Conservation (phyloP, 2,113 vertebrate genomes). For the Callorhinus ursinus region DNA sequence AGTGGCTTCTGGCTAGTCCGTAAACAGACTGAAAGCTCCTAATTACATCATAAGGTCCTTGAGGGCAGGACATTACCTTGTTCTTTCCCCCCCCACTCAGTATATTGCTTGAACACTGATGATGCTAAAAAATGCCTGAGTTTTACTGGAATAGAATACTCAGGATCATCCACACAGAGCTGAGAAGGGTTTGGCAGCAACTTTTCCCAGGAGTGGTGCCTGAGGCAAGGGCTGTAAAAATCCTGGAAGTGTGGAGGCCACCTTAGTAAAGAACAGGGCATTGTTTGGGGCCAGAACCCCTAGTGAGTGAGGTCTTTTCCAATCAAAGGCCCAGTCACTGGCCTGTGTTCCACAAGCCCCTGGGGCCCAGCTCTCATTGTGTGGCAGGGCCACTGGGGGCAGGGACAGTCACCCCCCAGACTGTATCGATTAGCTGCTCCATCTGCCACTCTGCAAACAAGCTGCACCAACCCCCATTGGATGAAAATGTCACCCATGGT, state of each 20-base stretch:
- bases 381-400: neutral
- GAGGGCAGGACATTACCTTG: neutral
- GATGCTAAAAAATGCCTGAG: neutral
- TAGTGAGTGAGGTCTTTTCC: slow-evolving; percentile 64
- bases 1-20: neutral
- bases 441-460: slow-evolving; percentile 68
- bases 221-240: slow-evolving; percentile 61
- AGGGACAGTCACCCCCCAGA: slow-evolving; percentile 24
- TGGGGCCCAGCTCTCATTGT: neutral
- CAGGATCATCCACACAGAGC: neutral
- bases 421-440: slow-evolving; percentile 67
- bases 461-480: slow-evolving; percentile 47
- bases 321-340: slow-evolving; percentile 53
- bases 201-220: slow-evolving; percentile 51
- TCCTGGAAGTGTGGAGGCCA: slow-evolving; percentile 47
- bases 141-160: neutral
- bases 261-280: slow-evolving; percentile 59
- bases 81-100: neutral
- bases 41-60: neutral
- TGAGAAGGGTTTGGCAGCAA: neutral
- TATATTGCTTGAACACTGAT: neutral
- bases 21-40: neutral
- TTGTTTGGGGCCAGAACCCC: slow-evolving; percentile 67
- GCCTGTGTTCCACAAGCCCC: slow-evolving; percentile 60
- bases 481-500: slow-evolving; percentile 72